These are phyloP conservation scores for Drosophila littoralis DNA, from an alignment of 1,140 invertebrate species.

Conservation along the genomic window DNA sequence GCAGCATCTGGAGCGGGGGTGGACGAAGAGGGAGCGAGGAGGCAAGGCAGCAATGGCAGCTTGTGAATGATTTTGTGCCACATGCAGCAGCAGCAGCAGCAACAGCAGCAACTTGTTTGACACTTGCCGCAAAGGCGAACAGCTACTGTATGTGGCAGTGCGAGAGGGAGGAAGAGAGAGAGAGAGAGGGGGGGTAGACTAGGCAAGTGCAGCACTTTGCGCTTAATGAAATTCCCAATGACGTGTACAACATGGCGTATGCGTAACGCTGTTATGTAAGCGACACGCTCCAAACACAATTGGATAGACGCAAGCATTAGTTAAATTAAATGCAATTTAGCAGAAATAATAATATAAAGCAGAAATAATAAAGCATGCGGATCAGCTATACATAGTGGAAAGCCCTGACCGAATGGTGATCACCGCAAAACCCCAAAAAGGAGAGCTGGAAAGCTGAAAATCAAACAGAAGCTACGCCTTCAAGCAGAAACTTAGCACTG, in stretches of 20 bases:
- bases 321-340: neutral
- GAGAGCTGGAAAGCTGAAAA: too few species aligned
- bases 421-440: too few species aligned
- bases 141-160: neutral
- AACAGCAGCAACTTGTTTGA: conserved; percentile 52
- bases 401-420: too few species aligned
- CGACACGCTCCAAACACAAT: conserved; percentile 17
- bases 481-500: too few species aligned
- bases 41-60: conserved; percentile 7
- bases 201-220: conserved; percentile 57
- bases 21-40: neutral
- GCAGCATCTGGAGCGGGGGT: conserved; percentile 3
- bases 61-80: conserved; percentile 51
- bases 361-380: too few species aligned
- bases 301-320: conserved; percentile 2
- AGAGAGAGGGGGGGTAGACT: neutral
- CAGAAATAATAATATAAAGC: too few species aligned
- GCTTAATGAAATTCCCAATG: conserved; percentile 71
- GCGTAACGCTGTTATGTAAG: conserved; percentile 38
- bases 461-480: too few species aligned
- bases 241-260: conserved; percentile 63
- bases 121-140: conserved; percentile 52
- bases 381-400: too few species aligned
- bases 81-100: conserved; percentile 37
- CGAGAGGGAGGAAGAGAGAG: neutral